phyloP scores from a whole-genome alignment of 2,113 vertebrate genomes.

The Gobius niger region DNA sequence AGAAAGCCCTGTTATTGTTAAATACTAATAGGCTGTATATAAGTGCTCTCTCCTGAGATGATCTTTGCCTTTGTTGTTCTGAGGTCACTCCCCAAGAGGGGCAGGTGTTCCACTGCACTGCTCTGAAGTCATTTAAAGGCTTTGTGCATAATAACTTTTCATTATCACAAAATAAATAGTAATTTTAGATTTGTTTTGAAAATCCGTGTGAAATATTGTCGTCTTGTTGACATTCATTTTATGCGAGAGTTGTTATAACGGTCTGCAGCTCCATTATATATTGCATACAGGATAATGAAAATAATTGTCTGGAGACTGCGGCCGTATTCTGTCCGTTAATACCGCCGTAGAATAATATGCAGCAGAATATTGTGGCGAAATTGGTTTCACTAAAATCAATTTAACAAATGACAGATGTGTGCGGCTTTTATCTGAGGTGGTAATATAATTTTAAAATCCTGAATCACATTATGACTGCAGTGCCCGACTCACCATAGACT shows the following conservation, averaged over 20 bases:
- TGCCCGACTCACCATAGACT: constrained; percentile 78
- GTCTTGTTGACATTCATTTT: background rate
- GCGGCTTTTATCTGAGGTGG: background rate
- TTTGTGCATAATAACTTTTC: background rate
- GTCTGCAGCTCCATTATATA: background rate
- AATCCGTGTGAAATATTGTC: background rate
- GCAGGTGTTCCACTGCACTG: constrained; percentile 14
- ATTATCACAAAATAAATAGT: background rate
- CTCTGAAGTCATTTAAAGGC: background rate
- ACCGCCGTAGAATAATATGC: background rate
- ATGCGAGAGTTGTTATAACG: background rate
- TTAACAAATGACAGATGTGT: background rate
- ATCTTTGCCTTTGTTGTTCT: constrained; percentile 12
- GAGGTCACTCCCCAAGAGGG: constrained; percentile 12
- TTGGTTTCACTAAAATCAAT: background rate
- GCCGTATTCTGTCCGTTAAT: background rate
- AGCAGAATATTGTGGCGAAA: background rate
- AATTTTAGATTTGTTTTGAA: no score
- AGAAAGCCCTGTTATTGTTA: constrained; percentile 35
- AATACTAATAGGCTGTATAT: constrained; percentile 40
- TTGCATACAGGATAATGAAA: background rate
- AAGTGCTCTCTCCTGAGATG: constrained; percentile 24
- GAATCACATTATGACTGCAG: background rate
- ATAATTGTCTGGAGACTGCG: background rate
- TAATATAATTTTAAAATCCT: background rate